Percentiles rank a stretch among this genome's conserved stretches.
Evolutionary conservation across 1,140 invertebrate genomes (phyloP).

Genomic region (Drosophila parvula): DNA sequence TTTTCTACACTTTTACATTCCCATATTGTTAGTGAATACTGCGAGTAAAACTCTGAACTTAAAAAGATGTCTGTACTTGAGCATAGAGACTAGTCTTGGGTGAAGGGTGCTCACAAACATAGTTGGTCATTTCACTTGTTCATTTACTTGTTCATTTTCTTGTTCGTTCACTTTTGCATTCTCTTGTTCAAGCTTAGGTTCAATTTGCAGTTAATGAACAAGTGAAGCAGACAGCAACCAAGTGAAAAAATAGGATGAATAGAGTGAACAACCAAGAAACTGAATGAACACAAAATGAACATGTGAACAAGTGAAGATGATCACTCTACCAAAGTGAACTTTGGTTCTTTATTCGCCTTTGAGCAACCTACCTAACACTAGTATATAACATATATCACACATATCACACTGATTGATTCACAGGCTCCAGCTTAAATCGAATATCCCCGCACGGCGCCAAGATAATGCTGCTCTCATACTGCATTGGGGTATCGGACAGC

Average conservation of each 20-base stretch:
- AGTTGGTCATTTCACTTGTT: no score
- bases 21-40: slow-evolving; percentile 62
- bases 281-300: background rate
- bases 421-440: slow-evolving; percentile 64
- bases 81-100: background rate
- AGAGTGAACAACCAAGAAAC: no score
- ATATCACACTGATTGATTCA: slow-evolving; percentile 17
- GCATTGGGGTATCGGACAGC: slow-evolving; percentile 47
- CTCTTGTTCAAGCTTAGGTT: no score
- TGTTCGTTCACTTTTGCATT: no score
- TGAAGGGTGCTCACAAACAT: background rate
- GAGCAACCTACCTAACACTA: background rate
- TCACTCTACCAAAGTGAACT: no score
- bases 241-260: no score
- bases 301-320: no score
- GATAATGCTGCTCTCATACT: slow-evolving; percentile 74
- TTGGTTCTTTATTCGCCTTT: no score
- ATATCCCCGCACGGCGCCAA: slow-evolving; percentile 61
- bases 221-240: no score
- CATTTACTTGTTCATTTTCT: no score
- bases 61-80: slow-evolving; percentile 29
- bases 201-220: no score
- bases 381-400: background rate
- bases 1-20: slow-evolving; percentile 49
- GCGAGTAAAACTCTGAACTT: slow-evolving; percentile 56